Percentiles rank a stretch among this genome's conserved stretches.
phyloP scores from a whole-genome alignment of 2,888 invertebrate species.

The Boloria selene region DNA sequence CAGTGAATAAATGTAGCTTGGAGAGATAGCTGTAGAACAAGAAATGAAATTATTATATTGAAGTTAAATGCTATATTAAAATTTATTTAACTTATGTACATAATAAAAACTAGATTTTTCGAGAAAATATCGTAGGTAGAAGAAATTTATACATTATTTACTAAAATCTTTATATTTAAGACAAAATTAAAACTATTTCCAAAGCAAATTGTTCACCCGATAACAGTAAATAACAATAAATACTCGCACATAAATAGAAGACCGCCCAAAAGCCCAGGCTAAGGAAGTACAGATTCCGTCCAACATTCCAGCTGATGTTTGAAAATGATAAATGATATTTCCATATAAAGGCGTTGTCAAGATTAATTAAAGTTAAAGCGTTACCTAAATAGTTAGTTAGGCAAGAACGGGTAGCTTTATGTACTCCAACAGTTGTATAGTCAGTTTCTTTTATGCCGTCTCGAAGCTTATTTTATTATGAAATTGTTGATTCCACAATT shows the following conservation, averaged over 20 bases:
- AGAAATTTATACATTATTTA: too few species aligned
- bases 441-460: constrained; percentile 35
- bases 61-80: too few species aligned
- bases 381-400: constrained; percentile 79
- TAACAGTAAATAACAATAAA: not conserved
- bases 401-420: constrained; percentile 61
- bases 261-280: not conserved
- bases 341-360: constrained; percentile 68
- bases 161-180: too few species aligned
- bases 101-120: too few species aligned
- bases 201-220: too few species aligned
- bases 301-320: constrained; percentile 54
- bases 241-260: not conserved
- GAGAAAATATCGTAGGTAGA: too few species aligned
- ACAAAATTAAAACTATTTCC: not conserved
- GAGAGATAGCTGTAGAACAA: too few species aligned
- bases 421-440: constrained; percentile 35
- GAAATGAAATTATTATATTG: too few species aligned
- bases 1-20: too few species aligned
- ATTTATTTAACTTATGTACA: too few species aligned
- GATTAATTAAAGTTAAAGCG: constrained; percentile 77
- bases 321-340: constrained; percentile 77
- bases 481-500: constrained; percentile 36
- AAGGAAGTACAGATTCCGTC: constrained; percentile 29
- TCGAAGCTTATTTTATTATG: constrained; percentile 36